Evolutionary conservation across 2,113 vertebrate genomes (phyloP).

Genomic region (Petaurus breviceps): DNA sequence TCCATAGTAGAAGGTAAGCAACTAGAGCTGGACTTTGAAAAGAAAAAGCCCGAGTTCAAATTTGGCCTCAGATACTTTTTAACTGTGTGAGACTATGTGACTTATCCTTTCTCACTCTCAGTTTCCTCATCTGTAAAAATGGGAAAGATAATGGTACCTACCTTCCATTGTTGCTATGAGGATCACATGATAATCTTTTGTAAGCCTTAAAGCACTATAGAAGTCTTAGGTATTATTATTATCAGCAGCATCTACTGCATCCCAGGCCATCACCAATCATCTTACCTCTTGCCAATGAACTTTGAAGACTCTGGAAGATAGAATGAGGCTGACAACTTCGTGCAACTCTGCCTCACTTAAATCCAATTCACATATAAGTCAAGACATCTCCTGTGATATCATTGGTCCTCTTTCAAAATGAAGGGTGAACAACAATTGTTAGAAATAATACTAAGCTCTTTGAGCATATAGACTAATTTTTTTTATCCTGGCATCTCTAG

Average conservation of each 20-base stretch:
- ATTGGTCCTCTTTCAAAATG: neutral
- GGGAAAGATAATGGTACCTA: neutral
- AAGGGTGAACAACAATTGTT: neutral
- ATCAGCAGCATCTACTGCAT: neutral
- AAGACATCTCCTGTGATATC: neutral
- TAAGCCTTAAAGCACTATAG: neutral
- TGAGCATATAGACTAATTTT: neutral
- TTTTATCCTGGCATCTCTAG: neutral
- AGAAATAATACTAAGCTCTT: neutral
- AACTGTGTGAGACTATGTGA: neutral
- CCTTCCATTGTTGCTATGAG: neutral
- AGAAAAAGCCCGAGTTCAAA: neutral
- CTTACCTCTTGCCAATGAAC: neutral
- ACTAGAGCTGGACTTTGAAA: neutral
- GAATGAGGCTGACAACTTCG: neutral
- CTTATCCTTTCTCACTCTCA: neutral
- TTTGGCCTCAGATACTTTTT: neutral
- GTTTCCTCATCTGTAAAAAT: neutral
- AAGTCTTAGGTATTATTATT: neutral
- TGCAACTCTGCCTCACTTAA: neutral
- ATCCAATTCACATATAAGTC: neutral
- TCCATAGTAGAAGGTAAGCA: neutral
- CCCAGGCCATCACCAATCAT: neutral
- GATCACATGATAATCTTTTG: neutral
- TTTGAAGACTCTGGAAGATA: neutral